Percentiles rank a stretch among this genome's conserved stretches.
These are phyloP conservation scores for Ennomos fuscantarius DNA, from an alignment of 2,888 invertebrate genomes.

Conservation along the genomic window DNA sequence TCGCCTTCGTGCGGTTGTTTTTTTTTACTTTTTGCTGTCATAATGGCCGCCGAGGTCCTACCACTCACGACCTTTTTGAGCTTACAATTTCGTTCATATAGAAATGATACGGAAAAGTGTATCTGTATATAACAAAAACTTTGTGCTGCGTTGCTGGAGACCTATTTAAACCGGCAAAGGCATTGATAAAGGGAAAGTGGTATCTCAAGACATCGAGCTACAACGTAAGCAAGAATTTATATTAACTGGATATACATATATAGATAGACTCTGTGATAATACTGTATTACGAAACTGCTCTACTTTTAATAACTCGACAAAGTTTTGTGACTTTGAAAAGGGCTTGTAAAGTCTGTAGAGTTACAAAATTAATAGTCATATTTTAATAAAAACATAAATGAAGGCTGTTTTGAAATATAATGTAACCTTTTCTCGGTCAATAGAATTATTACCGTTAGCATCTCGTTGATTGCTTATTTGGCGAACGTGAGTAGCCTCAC, in stretches of 20 bases:
- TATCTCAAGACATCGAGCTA: constrained; percentile 44
- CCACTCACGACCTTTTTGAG: background rate
- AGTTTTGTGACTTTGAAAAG: too few relatives aligned
- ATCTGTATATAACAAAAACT: constrained; percentile 7
- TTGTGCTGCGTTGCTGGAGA: constrained; percentile 26
- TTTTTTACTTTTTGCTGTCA: background rate
- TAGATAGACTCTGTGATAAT: constrained; percentile 1
- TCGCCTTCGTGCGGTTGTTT: constrained; percentile 11
- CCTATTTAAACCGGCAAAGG: constrained; percentile 47
- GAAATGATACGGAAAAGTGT: background rate
- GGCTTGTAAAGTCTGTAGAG: too few relatives aligned
- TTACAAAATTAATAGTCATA: too few relatives aligned
- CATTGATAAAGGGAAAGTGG: constrained; percentile 58
- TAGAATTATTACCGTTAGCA: constrained; percentile 1
- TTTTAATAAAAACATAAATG: too few relatives aligned
- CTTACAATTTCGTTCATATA: background rate
- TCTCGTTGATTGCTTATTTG: constrained; percentile 26
- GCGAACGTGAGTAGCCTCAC: constrained; percentile 35
- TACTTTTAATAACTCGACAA: too few relatives aligned
- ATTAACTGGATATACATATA: background rate
- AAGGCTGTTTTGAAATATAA: too few relatives aligned
- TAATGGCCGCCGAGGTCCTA: background rate
- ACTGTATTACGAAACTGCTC: background rate
- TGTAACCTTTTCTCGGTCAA: constrained; percentile 7
- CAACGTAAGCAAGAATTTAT: constrained; percentile 27